Conservation (phyloP, 2,888 invertebrate genomes). For the Galerucella pusilla region DNA sequence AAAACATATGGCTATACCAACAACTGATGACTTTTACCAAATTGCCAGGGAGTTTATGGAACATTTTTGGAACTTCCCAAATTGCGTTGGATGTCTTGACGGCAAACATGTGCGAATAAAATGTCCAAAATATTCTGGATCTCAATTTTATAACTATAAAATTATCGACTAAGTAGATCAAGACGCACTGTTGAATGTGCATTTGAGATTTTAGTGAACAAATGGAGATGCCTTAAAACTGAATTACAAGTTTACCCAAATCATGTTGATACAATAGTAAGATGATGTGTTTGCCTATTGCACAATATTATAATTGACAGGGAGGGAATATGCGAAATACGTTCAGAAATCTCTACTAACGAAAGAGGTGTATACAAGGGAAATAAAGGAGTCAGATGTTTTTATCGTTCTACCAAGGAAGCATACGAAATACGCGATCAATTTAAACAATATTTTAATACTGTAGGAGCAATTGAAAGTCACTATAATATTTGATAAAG, state of each 20-base stretch:
- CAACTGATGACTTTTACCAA: no score
- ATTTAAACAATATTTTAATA: slow-evolving; percentile 10
- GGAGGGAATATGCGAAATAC: slow-evolving; percentile 13
- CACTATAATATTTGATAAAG: slow-evolving; percentile 7
- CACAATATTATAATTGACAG: slow-evolving; percentile 22
- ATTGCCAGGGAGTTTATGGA: slow-evolving; percentile 6
- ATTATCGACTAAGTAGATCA: slow-evolving; percentile 16
- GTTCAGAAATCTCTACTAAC: no score
- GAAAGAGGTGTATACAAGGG: slow-evolving; percentile 12
- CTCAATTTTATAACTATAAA: no score
- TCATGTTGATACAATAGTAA: slow-evolving; percentile 8
- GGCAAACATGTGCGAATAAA: no score
- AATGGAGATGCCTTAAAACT: slow-evolving; percentile 23
- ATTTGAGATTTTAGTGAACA: slow-evolving; percentile 25
- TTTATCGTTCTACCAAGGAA: slow-evolving; percentile 3
- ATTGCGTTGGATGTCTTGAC: no score
- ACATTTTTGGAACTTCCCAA: no score
- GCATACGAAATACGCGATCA: slow-evolving; percentile 12
- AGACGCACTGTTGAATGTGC: slow-evolving; percentile 27
- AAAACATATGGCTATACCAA: no score
- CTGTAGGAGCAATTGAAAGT: slow-evolving; percentile 7
- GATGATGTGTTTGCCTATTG: slow-evolving; percentile 8
- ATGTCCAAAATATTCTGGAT: no score
- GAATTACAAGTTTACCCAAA: slow-evolving; percentile 13
- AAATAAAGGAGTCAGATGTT: no score